Evolutionary conservation across 2,113 vertebrate species (phyloP).

Genomic region (Scatophagus argus): DNA sequence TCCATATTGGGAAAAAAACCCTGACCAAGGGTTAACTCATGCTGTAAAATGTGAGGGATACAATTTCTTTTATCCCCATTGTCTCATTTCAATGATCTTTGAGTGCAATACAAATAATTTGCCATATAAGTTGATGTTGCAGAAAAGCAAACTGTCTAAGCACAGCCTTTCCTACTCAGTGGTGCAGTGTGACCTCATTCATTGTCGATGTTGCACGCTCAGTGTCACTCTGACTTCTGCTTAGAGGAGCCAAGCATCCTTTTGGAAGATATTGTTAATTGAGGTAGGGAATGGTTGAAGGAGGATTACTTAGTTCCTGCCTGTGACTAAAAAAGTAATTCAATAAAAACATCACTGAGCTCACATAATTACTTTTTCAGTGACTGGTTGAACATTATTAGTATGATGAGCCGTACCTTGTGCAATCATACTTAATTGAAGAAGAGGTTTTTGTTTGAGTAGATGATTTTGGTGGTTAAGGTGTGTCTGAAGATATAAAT

Average conservation of each 20-base stretch:
- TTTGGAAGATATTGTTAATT: slow-evolving; percentile 68
- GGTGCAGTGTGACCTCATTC: slow-evolving; percentile 71
- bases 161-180: slow-evolving; percentile 22
- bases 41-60: too few relatives aligned
- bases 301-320: slow-evolving; percentile 75
- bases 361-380: slow-evolving; percentile 63
- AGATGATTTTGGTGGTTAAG: slow-evolving; percentile 20
- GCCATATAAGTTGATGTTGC: slow-evolving; percentile 35
- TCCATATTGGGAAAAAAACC: background rate
- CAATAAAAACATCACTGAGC: slow-evolving; percentile 68
- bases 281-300: slow-evolving; percentile 61
- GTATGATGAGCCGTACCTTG: slow-evolving; percentile 20
- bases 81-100: slow-evolving; percentile 9
- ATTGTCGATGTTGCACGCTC: slow-evolving; percentile 63
- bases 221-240: slow-evolving; percentile 77
- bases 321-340: slow-evolving; percentile 59
- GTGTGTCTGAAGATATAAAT: slow-evolving; percentile 8
- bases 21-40: background rate
- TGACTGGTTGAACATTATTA: slow-evolving; percentile 47
- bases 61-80: background rate
- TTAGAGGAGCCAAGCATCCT: slow-evolving; percentile 66
- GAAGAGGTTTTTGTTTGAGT: slow-evolving; percentile 39
- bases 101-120: slow-evolving; percentile 41
- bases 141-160: slow-evolving; percentile 29
- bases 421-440: slow-evolving; percentile 43